Percentiles rank a stretch among this genome's conserved stretches.
phyloP scores from a whole-genome alignment of 1,140 invertebrate species.

The Polyergus mexicanus region DNA sequence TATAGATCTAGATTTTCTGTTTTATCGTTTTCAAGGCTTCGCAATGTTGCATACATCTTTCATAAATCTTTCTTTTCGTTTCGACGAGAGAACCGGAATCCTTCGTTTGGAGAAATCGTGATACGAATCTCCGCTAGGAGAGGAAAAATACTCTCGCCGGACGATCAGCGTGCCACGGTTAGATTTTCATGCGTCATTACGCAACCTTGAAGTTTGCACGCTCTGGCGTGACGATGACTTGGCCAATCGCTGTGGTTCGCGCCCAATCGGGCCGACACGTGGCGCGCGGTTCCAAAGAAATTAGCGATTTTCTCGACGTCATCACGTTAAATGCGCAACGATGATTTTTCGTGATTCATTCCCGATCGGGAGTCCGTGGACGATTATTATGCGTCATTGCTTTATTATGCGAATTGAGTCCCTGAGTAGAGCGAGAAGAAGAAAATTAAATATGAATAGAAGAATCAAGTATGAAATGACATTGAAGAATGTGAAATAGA shows the following conservation, averaged over 20 bases:
- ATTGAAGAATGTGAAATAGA: too few relatives aligned
- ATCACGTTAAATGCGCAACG: not conserved
- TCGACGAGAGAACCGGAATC: not conserved
- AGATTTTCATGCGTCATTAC: conserved; percentile 81
- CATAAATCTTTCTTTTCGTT: not conserved
- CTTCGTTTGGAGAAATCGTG: not conserved
- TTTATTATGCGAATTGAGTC: not conserved
- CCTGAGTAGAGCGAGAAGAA: not conserved
- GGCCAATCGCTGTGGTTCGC: conserved; percentile 63
- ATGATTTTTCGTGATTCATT: conserved; percentile 55
- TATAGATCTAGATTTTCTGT: not conserved
- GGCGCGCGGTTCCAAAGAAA: conserved; percentile 63
- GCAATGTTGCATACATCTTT: not conserved
- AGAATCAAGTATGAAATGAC: too few relatives aligned
- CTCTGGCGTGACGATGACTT: conserved; percentile 77
- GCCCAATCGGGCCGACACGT: conserved; percentile 28
- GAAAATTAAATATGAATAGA: not conserved
- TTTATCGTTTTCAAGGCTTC: not conserved
- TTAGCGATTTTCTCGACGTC: conserved; percentile 56
- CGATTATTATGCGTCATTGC: not conserved
- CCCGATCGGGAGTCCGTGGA: not conserved
- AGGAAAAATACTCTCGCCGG: conserved; percentile 50
- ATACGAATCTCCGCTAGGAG: conserved; percentile 52
- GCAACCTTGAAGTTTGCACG: conserved; percentile 79
- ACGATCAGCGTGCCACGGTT: conserved; percentile 59